Evolutionary conservation across 2,797 vertebrate genomes (phyloP).

Genomic region (Poecilia gillii): DNA sequence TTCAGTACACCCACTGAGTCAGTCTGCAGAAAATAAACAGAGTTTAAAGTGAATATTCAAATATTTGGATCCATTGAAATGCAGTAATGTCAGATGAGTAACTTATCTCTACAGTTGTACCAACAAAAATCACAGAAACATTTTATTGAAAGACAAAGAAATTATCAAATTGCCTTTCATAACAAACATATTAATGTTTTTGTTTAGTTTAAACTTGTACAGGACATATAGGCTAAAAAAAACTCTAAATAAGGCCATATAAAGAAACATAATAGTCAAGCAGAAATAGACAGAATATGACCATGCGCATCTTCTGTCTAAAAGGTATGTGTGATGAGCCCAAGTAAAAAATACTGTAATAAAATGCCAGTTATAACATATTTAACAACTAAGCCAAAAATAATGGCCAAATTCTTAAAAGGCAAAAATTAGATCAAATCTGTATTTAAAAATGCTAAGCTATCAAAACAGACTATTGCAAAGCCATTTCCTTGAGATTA

Average conservation of each 20-base stretch:
- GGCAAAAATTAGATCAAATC: neutral
- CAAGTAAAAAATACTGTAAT: neutral
- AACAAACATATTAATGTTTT: neutral
- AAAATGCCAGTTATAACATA: neutral
- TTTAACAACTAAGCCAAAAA: neutral
- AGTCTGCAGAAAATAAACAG: constrained; percentile 72
- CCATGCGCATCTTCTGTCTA: neutral
- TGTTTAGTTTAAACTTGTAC: neutral
- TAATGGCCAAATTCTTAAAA: neutral
- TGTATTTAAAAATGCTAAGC: neutral
- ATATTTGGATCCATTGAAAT: neutral
- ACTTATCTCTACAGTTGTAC: neutral
- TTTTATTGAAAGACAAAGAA: neutral
- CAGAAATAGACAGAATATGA: neutral
- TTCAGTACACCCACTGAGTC: constrained; percentile 77
- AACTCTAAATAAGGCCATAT: neutral
- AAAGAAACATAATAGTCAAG: neutral
- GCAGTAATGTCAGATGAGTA: neutral
- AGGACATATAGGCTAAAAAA: neutral
- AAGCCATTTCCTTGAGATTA: neutral
- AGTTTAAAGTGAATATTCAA: constrained; percentile 1
- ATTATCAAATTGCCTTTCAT: neutral
- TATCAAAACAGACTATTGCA: neutral
- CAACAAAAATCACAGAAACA: neutral
- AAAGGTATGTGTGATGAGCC: neutral